These are phyloP conservation scores for Netelia inedita DNA, from an alignment of 2,888 invertebrate genomes.

Conservation along the genomic window DNA sequence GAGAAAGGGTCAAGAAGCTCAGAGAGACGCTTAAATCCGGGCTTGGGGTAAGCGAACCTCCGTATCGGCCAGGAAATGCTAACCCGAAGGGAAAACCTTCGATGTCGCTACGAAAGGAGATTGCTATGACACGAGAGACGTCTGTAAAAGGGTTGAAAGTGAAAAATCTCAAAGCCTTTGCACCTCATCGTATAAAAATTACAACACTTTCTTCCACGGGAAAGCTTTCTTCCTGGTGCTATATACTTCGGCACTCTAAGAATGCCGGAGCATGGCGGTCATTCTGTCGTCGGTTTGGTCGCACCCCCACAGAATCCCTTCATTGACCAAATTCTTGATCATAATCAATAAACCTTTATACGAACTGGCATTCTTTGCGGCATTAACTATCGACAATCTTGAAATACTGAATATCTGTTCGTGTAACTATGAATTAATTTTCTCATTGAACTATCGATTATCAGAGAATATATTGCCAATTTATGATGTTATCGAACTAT, in stretches of 20 bases:
- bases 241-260: not conserved
- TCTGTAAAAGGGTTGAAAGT: not conserved
- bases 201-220: no score
- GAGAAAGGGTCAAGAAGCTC: conserved; percentile 47
- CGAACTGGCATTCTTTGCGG: no score
- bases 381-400: not conserved
- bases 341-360: no score
- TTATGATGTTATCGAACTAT: not conserved
- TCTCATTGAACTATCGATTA: not conserved
- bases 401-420: not conserved
- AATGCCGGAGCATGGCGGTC: no score
- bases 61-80: conserved; percentile 56
- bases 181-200: not conserved
- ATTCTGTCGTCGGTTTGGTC: no score
- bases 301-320: no score
- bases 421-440: no score
- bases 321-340: no score
- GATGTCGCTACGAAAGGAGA: conserved; percentile 51
- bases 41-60: conserved; percentile 45
- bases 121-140: conserved; percentile 26
- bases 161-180: conserved; percentile 13
- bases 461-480: not conserved
- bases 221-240: not conserved
- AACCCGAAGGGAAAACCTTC: conserved; percentile 38
- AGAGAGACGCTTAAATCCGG: conserved; percentile 47